Evolutionary conservation across 2,888 invertebrate genomes (phyloP), one percentile per base, ranked within the genome.

Genomic region (Tenthredo scrophulariae): DNA sequence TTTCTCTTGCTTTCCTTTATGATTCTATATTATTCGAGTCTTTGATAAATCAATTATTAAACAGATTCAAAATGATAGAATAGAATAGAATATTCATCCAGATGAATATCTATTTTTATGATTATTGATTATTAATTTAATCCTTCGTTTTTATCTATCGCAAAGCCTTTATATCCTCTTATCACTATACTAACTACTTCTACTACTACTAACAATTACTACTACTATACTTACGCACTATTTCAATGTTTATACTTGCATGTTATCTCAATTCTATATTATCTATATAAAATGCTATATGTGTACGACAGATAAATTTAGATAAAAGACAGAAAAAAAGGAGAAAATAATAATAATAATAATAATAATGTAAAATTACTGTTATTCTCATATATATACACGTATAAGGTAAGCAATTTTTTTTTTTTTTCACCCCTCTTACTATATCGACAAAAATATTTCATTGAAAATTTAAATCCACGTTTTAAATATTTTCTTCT

Each of bases 311-410:
- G 84, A 84, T 84, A 84, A 84, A 84, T 72, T 84, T 84, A 84
- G 77, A 77, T 77, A 22, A 77, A 84, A 29, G 29, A 62, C n/a
- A 74, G 10, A 84, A 84, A 50, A 43, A 85, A 85, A 85, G 85
- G 4, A 33, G 33, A 33, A 33, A 4, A 33, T 4, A 33, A 33
- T 33, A 37, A 37, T 4, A 33, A 33, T 33, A 37, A 37, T 37
- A 37, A 37, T 37, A 85, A 86, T 86, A 87, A 86, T 87, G 85
- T 87, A 86, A 84, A 86, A 62, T 62, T 62, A 62, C 62, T 74
- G 26, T 26, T 74, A 74, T 22, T 74, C 13, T 22, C 37, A 74
- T 74, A 54, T 74, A 74, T 74, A 62, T 85, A 70, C 3, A 65
- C 67, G 15, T 37, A 70, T 70, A 70, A 70, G 70, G 70, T 70